Evolutionary conservation across 2,888 invertebrate species (phyloP).

Genomic region (Eledona agricola): DNA sequence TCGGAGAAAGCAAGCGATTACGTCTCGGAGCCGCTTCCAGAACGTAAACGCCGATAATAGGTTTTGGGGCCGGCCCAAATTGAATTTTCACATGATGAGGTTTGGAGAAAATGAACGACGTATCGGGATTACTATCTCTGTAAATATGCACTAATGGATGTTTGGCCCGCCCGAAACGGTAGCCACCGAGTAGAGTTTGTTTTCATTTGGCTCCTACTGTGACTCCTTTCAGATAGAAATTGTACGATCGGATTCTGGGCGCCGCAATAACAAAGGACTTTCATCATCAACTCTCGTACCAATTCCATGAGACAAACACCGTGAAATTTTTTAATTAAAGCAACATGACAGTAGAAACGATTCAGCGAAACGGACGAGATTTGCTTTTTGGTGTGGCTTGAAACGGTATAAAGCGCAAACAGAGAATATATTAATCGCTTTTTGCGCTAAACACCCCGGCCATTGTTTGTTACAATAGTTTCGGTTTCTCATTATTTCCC

Average conservation of each 20-base stretch:
- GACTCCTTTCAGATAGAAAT: constrained; percentile 22
- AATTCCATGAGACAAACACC: constrained; percentile 16
- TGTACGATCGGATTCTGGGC: constrained; percentile 14
- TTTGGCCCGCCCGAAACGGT: constrained; percentile 22
- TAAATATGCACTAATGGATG: constrained; percentile 18
- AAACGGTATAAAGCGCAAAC: too few species aligned
- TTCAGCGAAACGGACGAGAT: too few species aligned
- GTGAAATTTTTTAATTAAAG: constrained; percentile 22
- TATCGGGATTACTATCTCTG: constrained; percentile 44
- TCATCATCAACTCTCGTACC: constrained; percentile 8
- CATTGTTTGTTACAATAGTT: too few species aligned
- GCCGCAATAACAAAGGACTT: constrained; percentile 7
- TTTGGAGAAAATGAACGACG: constrained; percentile 46
- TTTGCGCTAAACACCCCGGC: too few species aligned
- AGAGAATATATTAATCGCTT: too few species aligned
- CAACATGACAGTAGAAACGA: constrained; percentile 6
- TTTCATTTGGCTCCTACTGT: constrained; percentile 32
- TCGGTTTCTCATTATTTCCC: too few species aligned
- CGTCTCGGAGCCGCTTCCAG: constrained; percentile 3
- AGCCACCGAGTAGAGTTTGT: constrained; percentile 27
- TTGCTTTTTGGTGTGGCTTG: too few species aligned
- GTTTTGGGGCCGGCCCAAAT: constrained; percentile 35
- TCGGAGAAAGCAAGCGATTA: constrained; percentile 12
- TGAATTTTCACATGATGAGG: constrained; percentile 49
- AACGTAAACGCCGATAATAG: constrained; percentile 22